These are phyloP conservation scores for Jacana jacana DNA, from an alignment of 2,113 vertebrate genomes.

Conservation along the genomic window DNA sequence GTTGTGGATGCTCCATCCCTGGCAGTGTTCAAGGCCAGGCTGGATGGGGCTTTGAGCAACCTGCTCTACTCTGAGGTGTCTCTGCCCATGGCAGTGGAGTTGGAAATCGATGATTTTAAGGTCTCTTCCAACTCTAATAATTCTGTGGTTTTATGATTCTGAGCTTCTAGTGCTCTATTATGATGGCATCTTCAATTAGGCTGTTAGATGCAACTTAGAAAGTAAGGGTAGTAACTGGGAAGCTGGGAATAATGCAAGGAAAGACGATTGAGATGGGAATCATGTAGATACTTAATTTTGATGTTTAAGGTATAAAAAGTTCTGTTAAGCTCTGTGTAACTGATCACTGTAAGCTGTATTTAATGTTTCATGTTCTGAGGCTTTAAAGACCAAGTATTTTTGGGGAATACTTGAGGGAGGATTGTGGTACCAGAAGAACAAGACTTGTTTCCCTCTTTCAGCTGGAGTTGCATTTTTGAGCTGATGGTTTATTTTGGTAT, in stretches of 20 bases:
- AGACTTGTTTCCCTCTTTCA: not conserved
- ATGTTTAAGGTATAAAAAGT: not conserved
- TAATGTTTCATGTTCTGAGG: not conserved
- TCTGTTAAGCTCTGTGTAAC: not conserved
- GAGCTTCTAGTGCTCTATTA: not conserved
- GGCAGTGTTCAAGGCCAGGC: too few relatives aligned
- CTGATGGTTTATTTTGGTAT: not conserved
- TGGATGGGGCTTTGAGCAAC: too few relatives aligned
- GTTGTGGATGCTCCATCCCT: too few relatives aligned
- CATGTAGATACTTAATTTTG: fast-evolving
- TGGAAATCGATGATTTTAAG: too few relatives aligned
- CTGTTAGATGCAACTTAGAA: not conserved
- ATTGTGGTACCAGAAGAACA: not conserved
- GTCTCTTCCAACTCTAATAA: too few relatives aligned
- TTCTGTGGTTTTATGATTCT: too few relatives aligned
- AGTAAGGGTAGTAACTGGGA: not conserved
- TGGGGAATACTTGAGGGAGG: not conserved
- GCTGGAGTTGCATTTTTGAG: not conserved
- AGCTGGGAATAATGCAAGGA: not conserved
- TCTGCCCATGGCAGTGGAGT: too few relatives aligned
- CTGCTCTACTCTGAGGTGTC: too few relatives aligned
- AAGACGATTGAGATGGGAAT: not conserved
- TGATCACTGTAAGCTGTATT: not conserved
- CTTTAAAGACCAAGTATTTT: not conserved
- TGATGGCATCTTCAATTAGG: fast-evolving